Base-by-base conservation (phyloP, 2,888 invertebrate genomes). In the Leptogaster cylindrica region DNA sequence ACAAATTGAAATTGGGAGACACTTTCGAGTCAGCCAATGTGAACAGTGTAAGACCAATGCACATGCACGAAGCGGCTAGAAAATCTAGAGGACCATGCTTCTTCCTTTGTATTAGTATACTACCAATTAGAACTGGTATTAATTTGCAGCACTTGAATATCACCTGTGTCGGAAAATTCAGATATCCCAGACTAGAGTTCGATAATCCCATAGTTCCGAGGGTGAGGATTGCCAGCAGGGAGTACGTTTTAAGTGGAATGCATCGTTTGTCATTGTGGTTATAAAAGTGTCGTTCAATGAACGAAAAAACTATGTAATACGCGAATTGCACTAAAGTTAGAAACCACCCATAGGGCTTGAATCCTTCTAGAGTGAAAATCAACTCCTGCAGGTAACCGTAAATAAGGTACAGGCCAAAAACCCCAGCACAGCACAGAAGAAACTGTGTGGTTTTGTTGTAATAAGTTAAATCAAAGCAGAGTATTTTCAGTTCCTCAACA, bases 91-190 rank as follows among this genome's bases (percentile, higher is more conserved):
- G 83, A 1, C 90, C 90, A 79, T 95, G 95, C 73, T 86, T 86
- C 82, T 96, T 96, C 66, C 91, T 89, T 82, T 97, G 90, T 75
- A 97, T 96, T 52, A 97, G 77, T 72, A 97, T 92, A 73, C 96
- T 94, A 18, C 97, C 97, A 70, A 95, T 87, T 78, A 98, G 87
- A 0, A 97, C 97, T 0, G 97, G 97, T 74, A 97, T 94, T 0
- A 97, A 84, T 79, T 98, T 98, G 80, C 97, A 98, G 78, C 96
- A 96, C 80, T 97, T 97, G 78, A 98, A 98, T 75, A 97, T 97
- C 41, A 97, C 89, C 84, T 96, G 95, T 0, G 97, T 97, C 0
- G 97, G 97, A 80, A 97, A 98, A 81, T 97, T 98, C 8, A 98
- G 84, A 79, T 95, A 96, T 52, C 93, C 95, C 8, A 97, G 84